These are phyloP conservation scores for Drosophila bipectinata DNA, from an alignment of 1,140 invertebrate genomes.

Conservation along the genomic window DNA sequence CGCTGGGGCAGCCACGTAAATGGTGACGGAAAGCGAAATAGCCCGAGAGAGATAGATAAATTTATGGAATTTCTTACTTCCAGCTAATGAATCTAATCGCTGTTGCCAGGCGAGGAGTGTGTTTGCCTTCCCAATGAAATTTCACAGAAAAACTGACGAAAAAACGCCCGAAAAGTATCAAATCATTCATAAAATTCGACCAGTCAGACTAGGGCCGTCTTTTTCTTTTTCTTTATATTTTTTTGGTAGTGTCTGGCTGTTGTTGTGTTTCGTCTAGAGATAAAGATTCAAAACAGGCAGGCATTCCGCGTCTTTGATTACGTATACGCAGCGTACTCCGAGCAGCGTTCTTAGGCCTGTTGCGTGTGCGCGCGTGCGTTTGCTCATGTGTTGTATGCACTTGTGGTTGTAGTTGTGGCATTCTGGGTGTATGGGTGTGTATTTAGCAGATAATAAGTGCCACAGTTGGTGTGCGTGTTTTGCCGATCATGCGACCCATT, in stretches of 20 bases:
- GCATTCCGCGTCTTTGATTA: conserved; percentile 38
- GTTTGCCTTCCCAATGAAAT: not conserved
- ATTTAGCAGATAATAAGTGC: conserved; percentile 41
- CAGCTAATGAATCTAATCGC: conserved; percentile 18
- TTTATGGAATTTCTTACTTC: conserved; percentile 37
- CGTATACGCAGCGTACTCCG: conserved; percentile 43
- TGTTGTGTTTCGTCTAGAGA: conserved; percentile 36
- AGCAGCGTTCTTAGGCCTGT: conserved; percentile 7
- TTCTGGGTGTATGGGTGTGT: conserved; percentile 16
- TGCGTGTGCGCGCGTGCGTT: conserved; percentile 23
- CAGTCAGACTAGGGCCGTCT: conserved; percentile 20
- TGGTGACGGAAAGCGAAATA: conserved; percentile 22
- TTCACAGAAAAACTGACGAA: not conserved
- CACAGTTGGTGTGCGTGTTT: conserved; percentile 35
- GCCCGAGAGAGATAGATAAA: conserved; percentile 8
- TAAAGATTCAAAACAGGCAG: conserved; percentile 48
- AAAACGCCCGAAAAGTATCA: conserved; percentile 1
- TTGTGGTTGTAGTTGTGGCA: conserved; percentile 8
- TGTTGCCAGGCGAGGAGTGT: conserved; percentile 22
- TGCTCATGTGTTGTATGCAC: not conserved
- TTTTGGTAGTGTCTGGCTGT: conserved; percentile 25
- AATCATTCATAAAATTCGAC: conserved; percentile 43
- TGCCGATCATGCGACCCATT: conserved; percentile 41
- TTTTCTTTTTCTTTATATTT: not conserved
- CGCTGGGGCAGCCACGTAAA: conserved; percentile 33